A percentile compares a stretch with the other conserved stretches of the same genome.
Conservation (phyloP, 2,888 invertebrate species). For the Icerya purchasi region DNA sequence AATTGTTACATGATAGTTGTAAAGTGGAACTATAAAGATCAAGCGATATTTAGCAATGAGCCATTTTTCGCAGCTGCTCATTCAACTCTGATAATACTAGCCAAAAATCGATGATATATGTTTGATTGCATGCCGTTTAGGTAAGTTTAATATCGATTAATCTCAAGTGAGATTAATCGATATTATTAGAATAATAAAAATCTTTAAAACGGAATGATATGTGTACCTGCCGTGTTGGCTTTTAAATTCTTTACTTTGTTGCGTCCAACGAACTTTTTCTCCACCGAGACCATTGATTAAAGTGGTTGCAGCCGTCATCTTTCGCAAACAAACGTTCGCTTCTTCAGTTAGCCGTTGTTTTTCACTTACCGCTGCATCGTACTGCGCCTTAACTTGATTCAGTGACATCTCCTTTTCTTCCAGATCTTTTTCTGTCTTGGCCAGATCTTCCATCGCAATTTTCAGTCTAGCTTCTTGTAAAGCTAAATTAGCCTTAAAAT, state of each 20-base stretch:
- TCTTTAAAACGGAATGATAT: conserved; percentile 1
- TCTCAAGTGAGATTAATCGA: no score
- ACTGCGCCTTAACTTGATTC: conserved; percentile 72
- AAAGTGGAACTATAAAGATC: no score
- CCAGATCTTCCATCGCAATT: conserved; percentile 75
- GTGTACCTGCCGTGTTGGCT: conserved; percentile 46
- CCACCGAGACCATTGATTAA: conserved; percentile 86
- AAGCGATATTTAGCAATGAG: no score
- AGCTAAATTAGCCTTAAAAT: conserved; percentile 49
- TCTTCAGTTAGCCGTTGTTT: conserved; percentile 81
- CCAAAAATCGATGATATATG: no score
- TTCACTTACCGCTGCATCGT: conserved; percentile 79
- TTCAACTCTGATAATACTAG: no score
- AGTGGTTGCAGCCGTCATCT: conserved; percentile 91
- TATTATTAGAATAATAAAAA: not conserved
- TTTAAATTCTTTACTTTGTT: conserved; percentile 82
- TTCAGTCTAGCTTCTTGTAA: conserved; percentile 74
- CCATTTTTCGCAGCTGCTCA: no score
- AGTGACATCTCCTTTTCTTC: conserved; percentile 78
- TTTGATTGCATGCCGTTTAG: no score
- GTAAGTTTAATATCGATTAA: no score
- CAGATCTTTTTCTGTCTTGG: conserved; percentile 66
- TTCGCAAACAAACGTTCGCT: conserved; percentile 73
- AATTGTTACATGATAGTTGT: no score
- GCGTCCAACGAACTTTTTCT: conserved; percentile 82